A percentile compares a stretch with the other conserved stretches of the same genome.
phyloP scores from a whole-genome alignment of 2,888 invertebrate genomes.

The Agonopterix alstromeriana region DNA sequence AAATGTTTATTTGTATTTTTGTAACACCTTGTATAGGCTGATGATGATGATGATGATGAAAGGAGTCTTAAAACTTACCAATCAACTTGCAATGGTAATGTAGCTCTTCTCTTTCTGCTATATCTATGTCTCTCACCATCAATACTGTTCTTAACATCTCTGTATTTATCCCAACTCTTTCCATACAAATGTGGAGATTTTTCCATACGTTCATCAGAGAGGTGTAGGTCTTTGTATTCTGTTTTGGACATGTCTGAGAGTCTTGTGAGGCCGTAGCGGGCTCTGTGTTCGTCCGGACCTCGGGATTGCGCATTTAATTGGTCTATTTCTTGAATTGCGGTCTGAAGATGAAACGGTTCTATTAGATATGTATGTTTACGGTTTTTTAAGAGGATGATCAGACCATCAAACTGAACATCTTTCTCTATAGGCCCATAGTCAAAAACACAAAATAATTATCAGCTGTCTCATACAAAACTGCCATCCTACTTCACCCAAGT shows the following conservation, averaged over 20 bases:
- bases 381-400: too few species aligned
- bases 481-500: too few species aligned
- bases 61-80: slow-evolving; percentile 76
- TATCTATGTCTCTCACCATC: slow-evolving; percentile 27
- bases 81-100: slow-evolving; percentile 69
- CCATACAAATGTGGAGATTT: slow-evolving; percentile 34
- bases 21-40: too few species aligned
- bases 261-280: slow-evolving; percentile 77
- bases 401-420: too few species aligned
- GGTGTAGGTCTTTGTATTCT: slow-evolving; percentile 73
- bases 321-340: slow-evolving; percentile 65
- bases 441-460: too few species aligned
- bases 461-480: too few species aligned
- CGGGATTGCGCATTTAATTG: slow-evolving; percentile 55
- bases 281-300: slow-evolving; percentile 53
- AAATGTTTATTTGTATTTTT: too few species aligned
- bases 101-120: slow-evolving; percentile 41
- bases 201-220: slow-evolving; percentile 49
- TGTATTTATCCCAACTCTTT: slow-evolving; percentile 9
- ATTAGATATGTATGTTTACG: too few species aligned
- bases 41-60: too few species aligned
- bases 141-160: slow-evolving; percentile 8
- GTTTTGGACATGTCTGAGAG: slow-evolving; percentile 79
- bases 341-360: slow-evolving; percentile 31
- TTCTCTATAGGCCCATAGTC: too few species aligned